Evolutionary conservation across 2,797 vertebrate species (phyloP).

Genomic region (Caiman crocodilus): DNA sequence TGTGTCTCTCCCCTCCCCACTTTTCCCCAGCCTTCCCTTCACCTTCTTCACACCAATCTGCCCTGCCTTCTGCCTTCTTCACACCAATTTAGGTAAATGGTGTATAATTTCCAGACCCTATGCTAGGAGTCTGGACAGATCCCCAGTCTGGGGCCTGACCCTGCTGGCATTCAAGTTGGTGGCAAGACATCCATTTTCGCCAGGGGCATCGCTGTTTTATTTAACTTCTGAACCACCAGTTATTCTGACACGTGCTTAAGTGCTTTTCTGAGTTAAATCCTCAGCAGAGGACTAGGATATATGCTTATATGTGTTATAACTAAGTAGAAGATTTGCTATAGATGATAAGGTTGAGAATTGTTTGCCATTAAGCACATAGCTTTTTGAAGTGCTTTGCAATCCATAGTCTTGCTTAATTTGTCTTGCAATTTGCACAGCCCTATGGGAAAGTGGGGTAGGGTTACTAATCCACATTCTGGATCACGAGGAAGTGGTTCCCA

Average conservation of each 20-base stretch:
- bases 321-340: neutral
- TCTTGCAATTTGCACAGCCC: neutral
- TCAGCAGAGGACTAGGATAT: neutral
- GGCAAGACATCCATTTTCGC: neutral
- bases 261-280: neutral
- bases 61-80: neutral
- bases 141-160: neutral
- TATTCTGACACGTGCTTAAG: neutral
- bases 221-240: neutral
- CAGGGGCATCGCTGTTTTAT: neutral
- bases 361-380: neutral
- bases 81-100: neutral
- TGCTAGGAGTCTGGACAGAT: conserved; percentile 59
- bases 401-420: rapidly evolving
- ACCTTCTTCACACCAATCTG: neutral
- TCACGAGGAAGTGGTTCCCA: neutral
- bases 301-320: neutral
- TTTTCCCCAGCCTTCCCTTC: neutral
- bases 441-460: neutral
- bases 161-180: neutral
- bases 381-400: neutral
- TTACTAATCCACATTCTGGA: neutral
- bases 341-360: neutral
- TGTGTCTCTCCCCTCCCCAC: neutral
- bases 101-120: conserved; percentile 49